These are phyloP conservation scores for Cinara cedri DNA, from an alignment of 2,888 invertebrate species.

Conservation along the genomic window DNA sequence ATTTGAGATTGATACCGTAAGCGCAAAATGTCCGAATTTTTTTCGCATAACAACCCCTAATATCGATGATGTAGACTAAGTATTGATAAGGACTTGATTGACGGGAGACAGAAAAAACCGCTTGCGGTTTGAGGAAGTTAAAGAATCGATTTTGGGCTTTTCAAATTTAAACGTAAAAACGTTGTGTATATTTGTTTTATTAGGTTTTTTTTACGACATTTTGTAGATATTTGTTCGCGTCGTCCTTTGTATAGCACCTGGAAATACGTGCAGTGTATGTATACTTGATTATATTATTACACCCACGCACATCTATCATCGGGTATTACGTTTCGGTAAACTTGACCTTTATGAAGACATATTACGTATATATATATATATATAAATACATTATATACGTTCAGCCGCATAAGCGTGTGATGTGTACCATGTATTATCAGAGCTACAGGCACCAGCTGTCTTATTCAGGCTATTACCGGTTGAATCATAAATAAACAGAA, in stretches of 20 bases:
- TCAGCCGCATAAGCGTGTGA: not conserved
- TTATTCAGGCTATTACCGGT: conserved; percentile 21
- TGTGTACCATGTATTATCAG: conserved; percentile 15
- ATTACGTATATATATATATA: not conserved
- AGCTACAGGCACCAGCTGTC: conserved; percentile 35
- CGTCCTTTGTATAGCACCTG: not conserved
- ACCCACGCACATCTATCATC: not conserved
- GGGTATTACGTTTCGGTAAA: not conserved
- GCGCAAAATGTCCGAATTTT: too few relatives aligned
- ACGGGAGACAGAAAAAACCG: too few relatives aligned
- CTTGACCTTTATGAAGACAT: conserved; percentile 35
- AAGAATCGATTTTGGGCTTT: too few relatives aligned
- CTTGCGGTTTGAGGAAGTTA: too few relatives aligned
- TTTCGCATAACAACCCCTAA: too few relatives aligned
- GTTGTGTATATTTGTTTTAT: too few relatives aligned
- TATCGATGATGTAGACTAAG: too few relatives aligned
- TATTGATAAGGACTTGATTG: too few relatives aligned
- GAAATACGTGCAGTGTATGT: not conserved
- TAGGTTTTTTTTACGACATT: too few relatives aligned
- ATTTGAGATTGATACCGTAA: too few relatives aligned
- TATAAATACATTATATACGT: conserved; percentile 5
- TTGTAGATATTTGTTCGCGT: not conserved
- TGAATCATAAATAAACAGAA: conserved; percentile 17
- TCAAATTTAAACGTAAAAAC: too few relatives aligned
- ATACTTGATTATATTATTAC: not conserved